Conservation (phyloP, 2,888 invertebrate genomes). For the Minunthozetes semirufus region DNA sequence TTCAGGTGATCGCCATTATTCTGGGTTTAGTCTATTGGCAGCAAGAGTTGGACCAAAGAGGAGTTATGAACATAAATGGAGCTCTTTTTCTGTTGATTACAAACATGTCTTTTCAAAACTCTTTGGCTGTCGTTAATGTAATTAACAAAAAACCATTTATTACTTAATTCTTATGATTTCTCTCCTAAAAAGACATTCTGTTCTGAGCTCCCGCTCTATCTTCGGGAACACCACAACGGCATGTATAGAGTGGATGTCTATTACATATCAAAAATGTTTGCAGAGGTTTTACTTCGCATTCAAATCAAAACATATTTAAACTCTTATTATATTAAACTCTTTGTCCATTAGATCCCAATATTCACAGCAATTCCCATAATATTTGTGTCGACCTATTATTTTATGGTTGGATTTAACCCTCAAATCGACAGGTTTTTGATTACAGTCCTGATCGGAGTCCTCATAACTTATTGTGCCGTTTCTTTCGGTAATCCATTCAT, state of each 20-base stretch:
- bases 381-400: constrained; percentile 18
- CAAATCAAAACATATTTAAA: not conserved
- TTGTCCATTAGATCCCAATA: not conserved
- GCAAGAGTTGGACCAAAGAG: constrained; percentile 46
- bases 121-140: constrained; percentile 52
- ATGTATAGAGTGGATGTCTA: constrained; percentile 87
- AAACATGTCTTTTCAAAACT: constrained; percentile 50
- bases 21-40: constrained; percentile 50
- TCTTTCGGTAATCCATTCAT: not conserved
- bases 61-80: constrained; percentile 50
- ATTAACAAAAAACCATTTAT: constrained; percentile 41
- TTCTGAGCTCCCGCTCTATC: constrained; percentile 77
- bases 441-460: not conserved
- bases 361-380: constrained; percentile 22
- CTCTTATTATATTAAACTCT: not conserved
- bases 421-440: not conserved
- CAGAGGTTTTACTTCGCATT: constrained; percentile 55
- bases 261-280: constrained; percentile 80
- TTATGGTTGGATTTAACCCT: constrained; percentile 26
- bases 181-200: constrained; percentile 67
- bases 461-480: not conserved
- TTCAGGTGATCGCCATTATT: constrained; percentile 48
- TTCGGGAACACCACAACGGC: constrained; percentile 78
- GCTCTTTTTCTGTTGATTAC: constrained; percentile 48
- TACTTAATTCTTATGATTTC: not conserved